These are phyloP conservation scores for Echinometra lucunter DNA, from an alignment of 53 echinoderm and acorn worm species.

Conservation along the genomic window DNA sequence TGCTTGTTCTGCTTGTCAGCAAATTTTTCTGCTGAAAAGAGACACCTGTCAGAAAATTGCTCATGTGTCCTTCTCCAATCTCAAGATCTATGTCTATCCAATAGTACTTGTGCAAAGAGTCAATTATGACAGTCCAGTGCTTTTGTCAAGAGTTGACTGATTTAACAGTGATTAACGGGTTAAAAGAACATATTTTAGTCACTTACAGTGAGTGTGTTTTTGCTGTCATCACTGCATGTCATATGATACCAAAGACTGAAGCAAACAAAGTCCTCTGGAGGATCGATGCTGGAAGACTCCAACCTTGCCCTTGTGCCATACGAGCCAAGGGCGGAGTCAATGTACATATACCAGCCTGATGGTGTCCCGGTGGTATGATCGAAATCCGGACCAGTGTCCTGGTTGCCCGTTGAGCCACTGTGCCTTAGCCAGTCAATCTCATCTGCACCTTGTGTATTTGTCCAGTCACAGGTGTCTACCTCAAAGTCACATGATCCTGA, in stretches of 20 bases:
- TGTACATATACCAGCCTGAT: conserved; percentile 90
- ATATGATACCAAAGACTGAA: conserved; percentile 65
- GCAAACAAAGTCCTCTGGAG: not conserved
- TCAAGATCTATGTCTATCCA: too few relatives aligned
- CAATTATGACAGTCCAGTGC: too few relatives aligned
- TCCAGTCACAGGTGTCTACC: conserved; percentile 79
- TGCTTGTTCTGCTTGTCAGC: too few relatives aligned
- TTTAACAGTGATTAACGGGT: too few relatives aligned
- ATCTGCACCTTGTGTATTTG: conserved; percentile 80
- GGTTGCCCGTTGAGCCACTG: conserved; percentile 78
- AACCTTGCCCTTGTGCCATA: conserved; percentile 72
- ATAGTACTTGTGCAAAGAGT: too few relatives aligned
- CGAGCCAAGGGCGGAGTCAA: conserved; percentile 76
- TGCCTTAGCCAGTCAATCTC: conserved; percentile 89
- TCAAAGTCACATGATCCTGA: conserved; percentile 86
- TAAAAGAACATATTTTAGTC: not conserved
- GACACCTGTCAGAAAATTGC: too few relatives aligned
- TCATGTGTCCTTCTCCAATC: too few relatives aligned
- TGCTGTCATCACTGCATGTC: not conserved
- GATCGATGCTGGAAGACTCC: conserved; percentile 65
- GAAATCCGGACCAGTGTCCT: conserved; percentile 74
- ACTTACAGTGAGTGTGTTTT: conserved; percentile 27
- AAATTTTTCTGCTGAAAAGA: too few relatives aligned
- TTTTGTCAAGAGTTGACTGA: too few relatives aligned
- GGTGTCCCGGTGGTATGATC: conserved; percentile 85